phyloP scores from a whole-genome alignment of 2,113 vertebrate species.

The Otis tarda region DNA sequence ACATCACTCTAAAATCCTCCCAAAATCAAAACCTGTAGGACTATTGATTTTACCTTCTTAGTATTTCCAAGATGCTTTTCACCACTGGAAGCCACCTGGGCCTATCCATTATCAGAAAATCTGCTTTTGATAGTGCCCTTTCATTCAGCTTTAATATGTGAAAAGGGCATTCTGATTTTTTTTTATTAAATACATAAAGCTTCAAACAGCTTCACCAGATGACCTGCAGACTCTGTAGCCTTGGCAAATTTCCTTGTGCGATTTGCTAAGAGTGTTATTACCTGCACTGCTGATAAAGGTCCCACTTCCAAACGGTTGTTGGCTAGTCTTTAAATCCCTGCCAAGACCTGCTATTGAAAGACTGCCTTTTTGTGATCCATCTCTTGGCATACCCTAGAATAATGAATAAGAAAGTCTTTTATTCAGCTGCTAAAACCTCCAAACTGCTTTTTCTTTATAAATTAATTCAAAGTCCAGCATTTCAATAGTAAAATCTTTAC shows the following conservation, averaged over 20 bases:
- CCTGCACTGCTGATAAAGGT: not conserved
- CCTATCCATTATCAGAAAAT: constrained; percentile 6
- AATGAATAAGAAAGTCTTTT: not conserved
- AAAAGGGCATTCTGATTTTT: not conserved
- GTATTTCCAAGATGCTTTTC: not conserved
- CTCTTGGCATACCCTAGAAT: not conserved
- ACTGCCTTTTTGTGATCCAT: not conserved
- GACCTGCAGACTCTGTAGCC: not conserved
- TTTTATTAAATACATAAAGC: not conserved
- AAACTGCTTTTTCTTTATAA: not conserved
- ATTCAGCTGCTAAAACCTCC: not conserved
- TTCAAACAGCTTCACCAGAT: constrained; percentile 26
- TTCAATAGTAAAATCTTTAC: not conserved
- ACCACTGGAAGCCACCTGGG: not conserved
- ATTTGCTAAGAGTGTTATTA: not conserved
- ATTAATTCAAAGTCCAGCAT: not conserved
- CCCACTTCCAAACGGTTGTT: not conserved
- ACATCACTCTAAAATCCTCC: not conserved
- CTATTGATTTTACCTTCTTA: not conserved
- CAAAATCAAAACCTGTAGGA: not conserved
- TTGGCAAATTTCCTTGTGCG: not conserved
- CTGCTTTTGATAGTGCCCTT: constrained; percentile 1
- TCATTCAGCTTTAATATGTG: not conserved
- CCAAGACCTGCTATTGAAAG: constrained; percentile 13
- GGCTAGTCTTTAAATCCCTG: constrained; percentile 37